phyloP scores from a whole-genome alignment of 64 coral and sea anemone genomes.

The Porites australiensis region DNA sequence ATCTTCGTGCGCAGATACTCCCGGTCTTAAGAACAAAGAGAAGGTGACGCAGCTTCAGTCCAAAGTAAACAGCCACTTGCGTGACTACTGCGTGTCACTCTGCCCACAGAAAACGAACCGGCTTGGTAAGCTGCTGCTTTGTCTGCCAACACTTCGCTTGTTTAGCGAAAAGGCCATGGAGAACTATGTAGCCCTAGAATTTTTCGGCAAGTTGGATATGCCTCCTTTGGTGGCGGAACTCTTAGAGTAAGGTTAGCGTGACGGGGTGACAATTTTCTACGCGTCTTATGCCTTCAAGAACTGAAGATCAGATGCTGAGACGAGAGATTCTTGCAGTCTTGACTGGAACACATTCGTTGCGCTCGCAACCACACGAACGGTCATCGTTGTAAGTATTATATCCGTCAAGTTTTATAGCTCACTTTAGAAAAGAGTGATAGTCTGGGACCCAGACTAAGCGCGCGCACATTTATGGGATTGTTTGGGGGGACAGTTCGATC shows the following conservation, averaged over 20 bases:
- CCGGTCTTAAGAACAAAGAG: slow-evolving; percentile 81
- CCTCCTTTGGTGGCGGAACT: slow-evolving; percentile 93
- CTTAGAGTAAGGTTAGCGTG: slow-evolving; percentile 46
- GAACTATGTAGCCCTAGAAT: slow-evolving; percentile 92
- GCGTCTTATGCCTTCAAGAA: background rate
- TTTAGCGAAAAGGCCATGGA: slow-evolving; percentile 95
- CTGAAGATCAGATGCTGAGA: background rate
- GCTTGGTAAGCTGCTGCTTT: slow-evolving; percentile 91
- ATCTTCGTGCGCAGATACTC: slow-evolving; percentile 64
- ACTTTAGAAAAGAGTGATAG: no score
- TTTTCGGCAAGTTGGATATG: slow-evolving; percentile 96
- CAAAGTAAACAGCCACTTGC: slow-evolving; percentile 74
- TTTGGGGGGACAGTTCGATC: no score
- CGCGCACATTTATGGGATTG: no score
- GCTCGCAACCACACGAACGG: background rate
- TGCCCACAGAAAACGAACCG: slow-evolving; percentile 80
- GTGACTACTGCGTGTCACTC: slow-evolving; percentile 64
- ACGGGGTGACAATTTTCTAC: background rate
- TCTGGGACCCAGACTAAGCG: no score
- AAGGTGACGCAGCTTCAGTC: slow-evolving; percentile 79
- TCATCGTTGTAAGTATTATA: slow-evolving; percentile 1
- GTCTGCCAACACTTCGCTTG: slow-evolving; percentile 80
- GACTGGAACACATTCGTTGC: background rate
- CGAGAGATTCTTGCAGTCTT: slow-evolving; percentile 18
- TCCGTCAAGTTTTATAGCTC: background rate